Evolutionary conservation across 2,113 vertebrate genomes (phyloP), one percentile per base, ranked within the genome.

Genomic region (Ophiodon elongatus): DNA sequence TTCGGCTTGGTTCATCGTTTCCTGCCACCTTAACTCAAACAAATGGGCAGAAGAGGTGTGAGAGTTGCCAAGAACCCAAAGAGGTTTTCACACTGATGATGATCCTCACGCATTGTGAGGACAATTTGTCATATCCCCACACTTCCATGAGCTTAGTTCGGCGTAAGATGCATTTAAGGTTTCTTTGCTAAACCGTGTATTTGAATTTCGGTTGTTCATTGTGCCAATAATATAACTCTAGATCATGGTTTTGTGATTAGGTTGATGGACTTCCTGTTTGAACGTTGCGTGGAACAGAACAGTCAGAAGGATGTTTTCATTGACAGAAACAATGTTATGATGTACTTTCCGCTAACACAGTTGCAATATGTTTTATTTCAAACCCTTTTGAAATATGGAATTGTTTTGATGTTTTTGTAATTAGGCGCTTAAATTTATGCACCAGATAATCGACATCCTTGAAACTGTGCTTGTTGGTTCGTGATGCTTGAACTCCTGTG

Each of bases 81-180:
- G 21, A 37, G 33, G 25, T 70, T 72, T 39, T 63, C 39, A 79
- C 21, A 45, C 52, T 11, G 50, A 45, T 43, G 52, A 74, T 57
- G 67, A 41, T 71, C 13, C 14, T 64, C 0, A 39, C 17, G 3
- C 41, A 8, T 7, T 27, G 31, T 31, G 33, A 67, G 31, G 56
- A 37, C 47, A 13, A 11, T 33, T 11, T 37, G 23, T 19, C 37
- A 10, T 72, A 19, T 64, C 6, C 37, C 66, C n/a, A 17, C 37
- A 29, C 7, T 23, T 62, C 10, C 23, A 29, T 35, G 8, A 27
- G 9, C n/a, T 25, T 29, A 2, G 23, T 62, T 15, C 41, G 8
- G 37, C 25, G 11, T 25, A 17, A 33, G 33, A 39, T 41, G 33
- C 29, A 33, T 75, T 31, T 25, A 19, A 35, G 1, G 29, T 64